Conservation (phyloP, 2,888 invertebrate species). For the Drosophila fulvimacula region DNA sequence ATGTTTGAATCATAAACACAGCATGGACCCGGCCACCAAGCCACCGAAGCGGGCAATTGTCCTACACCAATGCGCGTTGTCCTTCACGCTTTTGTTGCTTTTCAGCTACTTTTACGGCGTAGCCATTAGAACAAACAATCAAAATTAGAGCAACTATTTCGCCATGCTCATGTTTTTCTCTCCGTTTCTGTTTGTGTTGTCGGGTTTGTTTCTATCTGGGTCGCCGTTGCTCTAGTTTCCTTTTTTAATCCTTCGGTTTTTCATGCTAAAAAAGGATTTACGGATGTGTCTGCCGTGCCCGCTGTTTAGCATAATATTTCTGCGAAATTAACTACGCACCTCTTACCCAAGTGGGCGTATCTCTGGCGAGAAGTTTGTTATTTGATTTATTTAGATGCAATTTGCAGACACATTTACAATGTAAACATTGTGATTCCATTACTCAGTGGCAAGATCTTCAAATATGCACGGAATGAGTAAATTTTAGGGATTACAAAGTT, state of each 20-base stretch:
- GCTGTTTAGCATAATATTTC: slow-evolving; percentile 69
- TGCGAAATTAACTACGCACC: slow-evolving; percentile 38
- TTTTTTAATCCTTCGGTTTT: slow-evolving; percentile 81
- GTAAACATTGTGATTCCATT: background rate
- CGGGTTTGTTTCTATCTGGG: slow-evolving; percentile 16
- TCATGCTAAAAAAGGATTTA: slow-evolving; percentile 79
- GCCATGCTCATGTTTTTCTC: slow-evolving; percentile 27
- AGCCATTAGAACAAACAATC: slow-evolving; percentile 75
- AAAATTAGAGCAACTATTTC: slow-evolving; percentile 80
- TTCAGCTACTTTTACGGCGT: slow-evolving; percentile 69
- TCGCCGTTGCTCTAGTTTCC: slow-evolving; percentile 72
- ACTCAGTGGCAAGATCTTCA: background rate
- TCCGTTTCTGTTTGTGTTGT: slow-evolving; percentile 13
- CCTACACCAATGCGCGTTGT: slow-evolving; percentile 58
- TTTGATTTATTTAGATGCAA: slow-evolving; percentile 64
- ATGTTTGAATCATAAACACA: slow-evolving; percentile 46
- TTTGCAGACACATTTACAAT: slow-evolving; percentile 18
- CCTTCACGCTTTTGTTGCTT: slow-evolving; percentile 70
- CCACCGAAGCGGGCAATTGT: slow-evolving; percentile 51
- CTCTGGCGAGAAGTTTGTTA: slow-evolving; percentile 22
- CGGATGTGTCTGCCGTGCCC: slow-evolving; percentile 45
- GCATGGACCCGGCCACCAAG: slow-evolving; percentile 14
- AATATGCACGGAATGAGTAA: background rate
- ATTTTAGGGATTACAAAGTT: background rate
- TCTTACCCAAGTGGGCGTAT: slow-evolving; percentile 56